These are phyloP conservation scores for Rhagoletis zephyria DNA, from an alignment of 1,140 invertebrate species.

Conservation along the genomic window DNA sequence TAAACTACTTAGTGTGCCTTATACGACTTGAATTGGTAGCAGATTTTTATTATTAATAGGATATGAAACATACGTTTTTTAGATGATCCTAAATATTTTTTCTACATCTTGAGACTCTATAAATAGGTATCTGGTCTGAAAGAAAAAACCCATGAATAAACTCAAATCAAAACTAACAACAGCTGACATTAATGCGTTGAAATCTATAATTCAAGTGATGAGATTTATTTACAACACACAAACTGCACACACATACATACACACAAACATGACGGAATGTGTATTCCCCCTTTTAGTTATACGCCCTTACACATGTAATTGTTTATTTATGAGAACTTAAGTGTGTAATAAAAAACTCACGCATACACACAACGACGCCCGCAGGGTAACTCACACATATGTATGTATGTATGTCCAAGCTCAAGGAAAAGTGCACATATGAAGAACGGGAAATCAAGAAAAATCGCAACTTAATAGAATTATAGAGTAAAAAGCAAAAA, in stretches of 20 bases:
- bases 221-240: background rate
- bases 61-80: no score
- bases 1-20: no score
- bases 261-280: background rate
- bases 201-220: constrained; percentile 27
- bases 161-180: constrained; percentile 17
- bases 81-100: no score
- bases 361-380: background rate
- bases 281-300: background rate
- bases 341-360: constrained; percentile 57
- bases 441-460: constrained; percentile 52
- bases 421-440: background rate
- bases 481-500: constrained; percentile 49
- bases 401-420: background rate
- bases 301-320: constrained; percentile 53
- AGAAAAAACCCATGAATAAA: no score
- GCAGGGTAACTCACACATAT: background rate
- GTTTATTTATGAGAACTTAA: constrained; percentile 58
- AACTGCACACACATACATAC: background rate
- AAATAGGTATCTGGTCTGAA: no score
- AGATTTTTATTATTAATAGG: no score
- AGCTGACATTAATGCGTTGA: constrained; percentile 16
- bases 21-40: no score
- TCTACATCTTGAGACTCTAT: no score
- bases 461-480: constrained; percentile 58